Percentiles rank a stretch among this genome's conserved stretches.
phyloP scores from a whole-genome alignment of 2,888 invertebrate genomes.

The Pseudeuparius sepicola region DNA sequence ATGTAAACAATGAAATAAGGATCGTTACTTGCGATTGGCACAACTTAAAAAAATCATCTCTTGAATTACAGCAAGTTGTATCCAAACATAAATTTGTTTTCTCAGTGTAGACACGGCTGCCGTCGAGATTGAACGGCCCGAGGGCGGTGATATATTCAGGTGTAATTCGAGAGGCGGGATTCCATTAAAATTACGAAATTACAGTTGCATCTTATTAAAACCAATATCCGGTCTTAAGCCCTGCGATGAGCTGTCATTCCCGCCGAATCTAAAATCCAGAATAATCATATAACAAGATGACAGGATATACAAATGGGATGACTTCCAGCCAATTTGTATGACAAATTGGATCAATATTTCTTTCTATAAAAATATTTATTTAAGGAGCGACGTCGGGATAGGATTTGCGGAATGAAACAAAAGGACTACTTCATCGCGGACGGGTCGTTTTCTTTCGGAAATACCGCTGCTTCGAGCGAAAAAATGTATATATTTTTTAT shows the following conservation, averaged over 20 bases:
- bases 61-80: too few species aligned
- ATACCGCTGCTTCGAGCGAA: too few species aligned
- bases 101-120: too few species aligned
- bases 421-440: too few species aligned
- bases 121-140: too few species aligned
- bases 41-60: too few species aligned
- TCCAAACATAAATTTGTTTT: too few species aligned
- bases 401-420: too few species aligned
- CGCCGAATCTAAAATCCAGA: constrained; percentile 33
- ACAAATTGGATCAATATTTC: constrained; percentile 42
- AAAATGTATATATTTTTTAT: too few species aligned
- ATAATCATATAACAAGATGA: constrained; percentile 41
- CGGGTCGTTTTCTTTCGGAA: too few species aligned
- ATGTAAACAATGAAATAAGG: too few species aligned
- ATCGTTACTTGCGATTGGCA: too few species aligned
- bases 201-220: constrained; percentile 34
- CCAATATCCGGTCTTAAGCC: constrained; percentile 36
- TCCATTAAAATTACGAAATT: constrained; percentile 33
- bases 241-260: constrained; percentile 36
- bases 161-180: constrained; percentile 23
- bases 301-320: constrained; percentile 40
- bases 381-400: constrained; percentile 33
- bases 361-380: constrained; percentile 42
- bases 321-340: constrained; percentile 42
- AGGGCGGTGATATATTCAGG: constrained; percentile 23